Percentiles rank a stretch among this genome's conserved stretches.
Conservation (phyloP, 2,888 invertebrate species). For the Elmis aenea region DNA sequence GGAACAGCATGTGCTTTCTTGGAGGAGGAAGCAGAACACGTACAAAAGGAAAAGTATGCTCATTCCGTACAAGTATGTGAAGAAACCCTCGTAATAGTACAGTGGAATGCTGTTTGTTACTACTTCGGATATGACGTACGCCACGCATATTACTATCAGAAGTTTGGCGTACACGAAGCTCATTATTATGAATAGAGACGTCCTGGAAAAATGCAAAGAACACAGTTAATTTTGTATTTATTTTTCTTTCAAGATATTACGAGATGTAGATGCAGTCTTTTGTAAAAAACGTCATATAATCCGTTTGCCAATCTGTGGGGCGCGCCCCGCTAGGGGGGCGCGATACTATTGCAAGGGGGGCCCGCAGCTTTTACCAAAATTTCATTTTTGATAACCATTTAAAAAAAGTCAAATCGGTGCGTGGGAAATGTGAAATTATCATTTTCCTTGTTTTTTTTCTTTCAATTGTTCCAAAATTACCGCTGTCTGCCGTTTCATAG, state of each 20-base stretch:
- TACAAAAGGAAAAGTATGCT: slow-evolving; percentile 90
- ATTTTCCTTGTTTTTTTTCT: no score
- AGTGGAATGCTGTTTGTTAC: slow-evolving; percentile 88
- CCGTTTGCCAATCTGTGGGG: no score
- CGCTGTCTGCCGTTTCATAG: no score
- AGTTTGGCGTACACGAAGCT: slow-evolving; percentile 95
- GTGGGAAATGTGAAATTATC: no score
- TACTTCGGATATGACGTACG: slow-evolving; percentile 92
- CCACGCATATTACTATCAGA: slow-evolving; percentile 87
- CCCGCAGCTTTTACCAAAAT: no score
- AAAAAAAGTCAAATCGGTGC: no score
- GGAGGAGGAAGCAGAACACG: slow-evolving; percentile 90
- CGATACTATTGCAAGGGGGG: no score
- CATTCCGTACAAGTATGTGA: slow-evolving; percentile 89
- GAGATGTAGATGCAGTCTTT: no score
- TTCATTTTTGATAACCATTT: no score
- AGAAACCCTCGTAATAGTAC: slow-evolving; percentile 92
- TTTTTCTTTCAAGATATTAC: slow-evolving; percentile 3
- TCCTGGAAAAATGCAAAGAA: slow-evolving; percentile 61
- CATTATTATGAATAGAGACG: slow-evolving; percentile 90
- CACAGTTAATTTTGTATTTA: slow-evolving; percentile 2
- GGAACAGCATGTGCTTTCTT: slow-evolving; percentile 83
- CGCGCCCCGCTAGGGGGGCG: no score
- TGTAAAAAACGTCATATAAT: no score
- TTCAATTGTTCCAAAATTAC: no score